Base-by-base conservation (phyloP, 2,113 vertebrate genomes). In the Trematomus loennbergii region DNA sequence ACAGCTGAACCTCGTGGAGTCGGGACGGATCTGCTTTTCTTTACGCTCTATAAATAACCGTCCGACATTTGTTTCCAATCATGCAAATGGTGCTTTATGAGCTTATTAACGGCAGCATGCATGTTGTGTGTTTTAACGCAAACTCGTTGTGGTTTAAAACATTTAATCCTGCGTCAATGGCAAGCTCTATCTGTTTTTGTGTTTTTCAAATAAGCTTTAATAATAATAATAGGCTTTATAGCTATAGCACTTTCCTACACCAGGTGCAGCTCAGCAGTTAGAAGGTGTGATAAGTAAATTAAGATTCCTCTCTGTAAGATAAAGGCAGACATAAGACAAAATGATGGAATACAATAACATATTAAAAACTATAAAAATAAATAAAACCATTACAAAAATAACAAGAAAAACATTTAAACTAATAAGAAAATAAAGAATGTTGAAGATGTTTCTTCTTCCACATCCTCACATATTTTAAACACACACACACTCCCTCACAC, bases 1-100 rank as follows among this genome's bases (percentile, higher is more conserved):
- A 29, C 86, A 87, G 67, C 86, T 89, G 88, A 87, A 76, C 78
- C 58, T 75, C 12, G 65, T 83, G 68, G 67, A 68, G 75, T 75
- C 58, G 58, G 67, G 82, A 84, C 72, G 53, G 54, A 90, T 75
- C 20, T 2, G 75, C 75, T 0, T 16, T 69, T 82, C 64, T 13
- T 29, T 15, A 53, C 46, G 36, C 22, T 45, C 62, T 52, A 90
- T 72, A 86, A 89, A 91, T 91, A 88, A 82, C 8, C 13, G 53
- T 70, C 29, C 25, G 49, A 83, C 53, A 53, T 87, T 86, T 79
- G 48, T 85, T 79, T 88, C 55, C 75, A 48, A 12, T 57, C 65
- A 68, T 57, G 63, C 65, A 71, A 52, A 58, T 36, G 12, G n/a
- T 9, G 63, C 12, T 48, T 22, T 43, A n/a, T 54, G 71, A 72